phyloP scores from a whole-genome alignment of 1,140 invertebrate genomes.

The Gonioctena quinquepunctata region DNA sequence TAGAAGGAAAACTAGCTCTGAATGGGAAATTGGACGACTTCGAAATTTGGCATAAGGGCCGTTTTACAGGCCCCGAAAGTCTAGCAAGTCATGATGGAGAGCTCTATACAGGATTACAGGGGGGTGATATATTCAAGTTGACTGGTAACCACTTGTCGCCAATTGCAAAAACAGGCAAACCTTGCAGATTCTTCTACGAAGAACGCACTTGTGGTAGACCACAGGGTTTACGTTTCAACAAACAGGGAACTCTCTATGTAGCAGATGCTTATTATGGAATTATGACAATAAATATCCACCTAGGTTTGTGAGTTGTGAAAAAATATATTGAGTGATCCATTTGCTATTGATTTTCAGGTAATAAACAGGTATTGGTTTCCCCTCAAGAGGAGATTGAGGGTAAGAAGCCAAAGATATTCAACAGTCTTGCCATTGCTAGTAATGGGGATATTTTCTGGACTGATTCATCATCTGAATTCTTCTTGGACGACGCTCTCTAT shows the following conservation, averaged over 20 bases:
- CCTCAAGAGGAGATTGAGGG: slow-evolving; percentile 64
- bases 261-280: slow-evolving; percentile 82
- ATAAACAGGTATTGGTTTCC: slow-evolving; percentile 61
- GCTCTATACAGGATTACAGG: slow-evolving; percentile 70
- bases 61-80: slow-evolving; percentile 72
- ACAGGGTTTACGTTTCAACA: slow-evolving; percentile 76
- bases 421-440: slow-evolving; percentile 67
- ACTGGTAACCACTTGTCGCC: slow-evolving; percentile 64
- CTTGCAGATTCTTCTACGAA: slow-evolving; percentile 71
- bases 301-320: slow-evolving; percentile 59
- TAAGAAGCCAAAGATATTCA: slow-evolving; percentile 62
- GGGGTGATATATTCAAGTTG: slow-evolving; percentile 72
- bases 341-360: slow-evolving; percentile 46
- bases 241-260: slow-evolving; percentile 71
- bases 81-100: slow-evolving; percentile 69
- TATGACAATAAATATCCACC: slow-evolving; percentile 76
- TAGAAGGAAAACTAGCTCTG: slow-evolving; percentile 61
- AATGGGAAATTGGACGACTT: slow-evolving; percentile 68
- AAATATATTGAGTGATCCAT: neutral
- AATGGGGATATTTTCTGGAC: slow-evolving; percentile 82
- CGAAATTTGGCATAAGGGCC: slow-evolving; percentile 64
- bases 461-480: slow-evolving; percentile 69
- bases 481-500: slow-evolving; percentile 66
- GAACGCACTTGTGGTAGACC: slow-evolving; percentile 81
- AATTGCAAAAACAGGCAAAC: slow-evolving; percentile 72